Base-by-base conservation (phyloP, 2,113 vertebrate genomes). In the Rhinichthys klamathensis region DNA sequence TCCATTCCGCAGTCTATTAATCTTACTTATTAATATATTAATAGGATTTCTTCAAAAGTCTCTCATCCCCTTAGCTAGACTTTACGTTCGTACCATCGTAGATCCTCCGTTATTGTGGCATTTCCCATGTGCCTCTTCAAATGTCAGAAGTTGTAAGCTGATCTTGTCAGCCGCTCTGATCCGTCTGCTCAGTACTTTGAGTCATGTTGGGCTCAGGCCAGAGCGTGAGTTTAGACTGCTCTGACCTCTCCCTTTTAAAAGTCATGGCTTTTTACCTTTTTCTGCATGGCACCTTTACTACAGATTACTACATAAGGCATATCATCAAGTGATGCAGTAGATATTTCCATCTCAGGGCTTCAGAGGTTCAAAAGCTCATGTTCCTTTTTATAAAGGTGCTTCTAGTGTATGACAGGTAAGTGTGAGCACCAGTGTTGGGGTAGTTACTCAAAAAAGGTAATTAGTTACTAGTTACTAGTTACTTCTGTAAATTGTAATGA, bases 161-260 rank as follows among this genome's bases (percentile, higher is more conserved):
- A 93, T 91, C 92, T 78, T 69, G 35, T 69, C 85, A 82, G 67
- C 74, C 54, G 60, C 85, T 23, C 84, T 86, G 65, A 70, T 87
- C 89, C 89, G 76, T 80, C 35, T 83, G 84, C 23, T 78, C 27
- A 30, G 46, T 77, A 78, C 56, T 65, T 58, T n/a, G 51, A 60
- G 61, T 82, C 75, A 87, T 63, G 46, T 75, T 87, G 63, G 32
- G 74, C 61, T 80, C 23, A 9, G 51, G 38, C 73, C 81, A 91
- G 44, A 25, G 82, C 56, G 75, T 79, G 63, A 90, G 75, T 88
- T 90, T 89, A 88, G 51, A 86, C 84, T 35, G 23, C 1, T 23
- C 32, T 90, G 90, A 93, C 92, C 92, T 87, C 44, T 93, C n/a
- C 15, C 87, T 87, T 92, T 94, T 93, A 93, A 93, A 94, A 91